Evolutionary conservation across 2,113 vertebrate genomes (phyloP).

Genomic region (Pongo abelii): DNA sequence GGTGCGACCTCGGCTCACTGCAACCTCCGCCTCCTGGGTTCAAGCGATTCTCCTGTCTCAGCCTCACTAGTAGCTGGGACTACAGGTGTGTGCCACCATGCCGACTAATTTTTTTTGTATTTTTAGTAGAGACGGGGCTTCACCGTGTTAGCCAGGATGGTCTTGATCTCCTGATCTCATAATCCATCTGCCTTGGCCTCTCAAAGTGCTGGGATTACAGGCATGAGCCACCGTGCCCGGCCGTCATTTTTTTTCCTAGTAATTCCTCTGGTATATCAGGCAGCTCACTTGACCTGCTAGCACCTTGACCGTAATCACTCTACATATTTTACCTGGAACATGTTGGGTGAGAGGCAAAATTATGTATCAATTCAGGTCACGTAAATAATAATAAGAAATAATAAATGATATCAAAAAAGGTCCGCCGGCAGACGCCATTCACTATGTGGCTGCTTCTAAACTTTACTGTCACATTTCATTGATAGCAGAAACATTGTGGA

Average conservation of each 20-base stretch:
- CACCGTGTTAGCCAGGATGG: no score
- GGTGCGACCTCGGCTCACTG: no score
- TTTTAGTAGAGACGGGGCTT: no score
- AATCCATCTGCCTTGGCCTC: no score
- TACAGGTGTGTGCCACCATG: no score
- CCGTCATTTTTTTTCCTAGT: not conserved
- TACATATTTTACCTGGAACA: not conserved
- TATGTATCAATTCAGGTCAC: not conserved
- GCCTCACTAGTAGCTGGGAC: no score
- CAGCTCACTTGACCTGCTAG: not conserved
- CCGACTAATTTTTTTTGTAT: no score
- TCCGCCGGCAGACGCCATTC: not conserved
- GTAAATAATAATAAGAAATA: not conserved
- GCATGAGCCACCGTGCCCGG: no score
- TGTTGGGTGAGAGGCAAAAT: not conserved
- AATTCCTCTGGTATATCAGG: not conserved
- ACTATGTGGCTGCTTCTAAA: not conserved
- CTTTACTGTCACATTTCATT: not conserved
- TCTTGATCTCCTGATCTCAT: no score
- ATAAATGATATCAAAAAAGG: not conserved
- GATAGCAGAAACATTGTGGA: not conserved
- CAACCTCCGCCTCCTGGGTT: no score
- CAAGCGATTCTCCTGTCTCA: no score
- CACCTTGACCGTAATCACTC: not conserved
- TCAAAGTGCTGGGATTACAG: no score